These are phyloP conservation scores for Chiloscyllium plagiosum DNA, from an alignment of 2,113 vertebrate species.

Conservation along the genomic window DNA sequence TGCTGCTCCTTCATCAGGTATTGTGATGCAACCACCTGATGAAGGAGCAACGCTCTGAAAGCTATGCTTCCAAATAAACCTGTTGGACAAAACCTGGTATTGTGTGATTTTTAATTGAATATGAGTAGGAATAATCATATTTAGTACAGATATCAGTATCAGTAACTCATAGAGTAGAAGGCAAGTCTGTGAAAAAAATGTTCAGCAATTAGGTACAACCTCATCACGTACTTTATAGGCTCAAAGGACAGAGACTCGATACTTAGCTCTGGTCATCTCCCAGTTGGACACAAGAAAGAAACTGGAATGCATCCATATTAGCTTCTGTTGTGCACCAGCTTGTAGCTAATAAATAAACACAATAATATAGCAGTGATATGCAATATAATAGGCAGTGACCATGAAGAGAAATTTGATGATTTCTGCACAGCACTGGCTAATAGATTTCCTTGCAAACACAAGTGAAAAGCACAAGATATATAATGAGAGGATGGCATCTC, in stretches of 20 bases:
- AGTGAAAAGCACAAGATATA: background rate
- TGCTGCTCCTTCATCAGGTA: too few relatives aligned
- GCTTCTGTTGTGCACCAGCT: background rate
- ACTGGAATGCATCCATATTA: background rate
- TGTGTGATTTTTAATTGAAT: too few relatives aligned
- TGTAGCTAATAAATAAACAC: background rate
- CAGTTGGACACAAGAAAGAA: background rate
- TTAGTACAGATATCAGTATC: background rate
- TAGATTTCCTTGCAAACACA: background rate
- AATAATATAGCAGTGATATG: background rate
- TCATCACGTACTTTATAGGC: background rate
- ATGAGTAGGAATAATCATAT: background rate
- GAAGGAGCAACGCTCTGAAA: too few relatives aligned
- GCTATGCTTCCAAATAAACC: too few relatives aligned
- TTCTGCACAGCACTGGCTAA: background rate
- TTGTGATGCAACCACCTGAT: too few relatives aligned
- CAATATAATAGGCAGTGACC: background rate
- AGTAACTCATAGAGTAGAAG: background rate
- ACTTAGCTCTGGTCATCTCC: background rate
- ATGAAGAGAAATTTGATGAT: background rate
- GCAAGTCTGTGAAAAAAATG: background rate
- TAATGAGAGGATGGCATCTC: background rate
- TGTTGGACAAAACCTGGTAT: too few relatives aligned
- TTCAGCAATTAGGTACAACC: background rate
- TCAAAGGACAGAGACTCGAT: background rate